A percentile compares a stretch with the other conserved stretches of the same genome.
Conservation (phyloP, 1,140 invertebrate genomes). For the Apis florea region DNA sequence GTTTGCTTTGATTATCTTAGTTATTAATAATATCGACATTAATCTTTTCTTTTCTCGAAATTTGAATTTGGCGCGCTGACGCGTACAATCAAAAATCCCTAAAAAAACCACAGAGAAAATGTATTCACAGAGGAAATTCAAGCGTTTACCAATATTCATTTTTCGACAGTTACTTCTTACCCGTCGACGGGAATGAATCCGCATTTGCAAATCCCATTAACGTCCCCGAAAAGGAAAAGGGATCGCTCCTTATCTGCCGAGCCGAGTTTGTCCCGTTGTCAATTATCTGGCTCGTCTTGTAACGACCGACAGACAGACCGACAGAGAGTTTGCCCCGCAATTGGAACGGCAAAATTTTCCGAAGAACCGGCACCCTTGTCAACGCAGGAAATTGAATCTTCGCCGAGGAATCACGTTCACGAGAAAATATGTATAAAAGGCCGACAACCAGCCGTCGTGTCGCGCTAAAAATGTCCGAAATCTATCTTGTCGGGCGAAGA, state of each 20-base stretch:
- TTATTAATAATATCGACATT: no score
- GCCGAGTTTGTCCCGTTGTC: constrained; percentile 25
- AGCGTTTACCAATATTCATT: neutral
- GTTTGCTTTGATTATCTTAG: no score
- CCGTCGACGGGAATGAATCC: neutral
- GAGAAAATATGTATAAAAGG: neutral
- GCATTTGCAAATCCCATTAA: neutral
- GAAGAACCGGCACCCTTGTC: neutral
- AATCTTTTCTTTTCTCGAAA: no score
- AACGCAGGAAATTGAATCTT: constrained; percentile 10
- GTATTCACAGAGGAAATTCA: no score
- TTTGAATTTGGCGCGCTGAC: no score
- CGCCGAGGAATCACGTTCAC: constrained; percentile 13
- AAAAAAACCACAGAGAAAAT: no score
- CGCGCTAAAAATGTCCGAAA: constrained; percentile 16
- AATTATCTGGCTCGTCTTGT: constrained; percentile 15
- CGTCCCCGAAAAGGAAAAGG: neutral
- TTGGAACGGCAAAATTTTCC: constrained; percentile 18
- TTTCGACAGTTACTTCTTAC: neutral
- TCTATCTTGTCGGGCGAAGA: constrained; percentile 15
- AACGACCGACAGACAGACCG: constrained; percentile 18
- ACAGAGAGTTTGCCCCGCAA: constrained; percentile 4
- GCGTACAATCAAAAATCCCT: no score
- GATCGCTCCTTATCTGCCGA: neutral
- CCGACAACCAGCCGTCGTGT: no score